These are phyloP conservation scores for Megastigmus dorsalis DNA, from an alignment of 2,888 invertebrate species.

Conservation along the genomic window DNA sequence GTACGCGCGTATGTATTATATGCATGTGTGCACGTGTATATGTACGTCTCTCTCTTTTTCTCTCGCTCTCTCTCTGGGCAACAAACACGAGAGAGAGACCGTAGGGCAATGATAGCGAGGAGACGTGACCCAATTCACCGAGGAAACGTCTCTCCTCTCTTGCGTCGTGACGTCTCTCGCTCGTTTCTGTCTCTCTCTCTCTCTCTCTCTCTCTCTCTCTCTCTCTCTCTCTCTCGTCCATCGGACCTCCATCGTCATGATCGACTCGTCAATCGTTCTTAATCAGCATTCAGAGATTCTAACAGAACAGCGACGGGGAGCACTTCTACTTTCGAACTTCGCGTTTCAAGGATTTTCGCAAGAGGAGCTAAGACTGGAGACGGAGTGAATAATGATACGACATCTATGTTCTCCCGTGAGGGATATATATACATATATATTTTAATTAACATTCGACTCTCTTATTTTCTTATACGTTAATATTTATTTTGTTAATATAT, in stretches of 20 bases:
- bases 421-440: constrained; percentile 23
- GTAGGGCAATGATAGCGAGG: too few species aligned
- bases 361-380: not conserved
- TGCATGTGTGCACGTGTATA: too few species aligned
- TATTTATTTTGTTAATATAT: too few species aligned
- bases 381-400: not conserved
- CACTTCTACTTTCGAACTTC: constrained; percentile 42
- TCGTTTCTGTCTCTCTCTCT: not conserved
- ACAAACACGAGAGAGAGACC: too few species aligned
- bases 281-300: constrained; percentile 44
- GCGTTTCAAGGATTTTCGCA: constrained; percentile 43
- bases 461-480: too few species aligned
- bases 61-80: too few species aligned
- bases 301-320: not conserved
- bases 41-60: too few species aligned
- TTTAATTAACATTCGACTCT: constrained; percentile 1
- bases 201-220: not conserved
- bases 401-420: not conserved
- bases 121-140: constrained; percentile 68
- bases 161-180: not conserved
- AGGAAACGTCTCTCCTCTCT: constrained; percentile 49
- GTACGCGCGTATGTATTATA: constrained; percentile 39
- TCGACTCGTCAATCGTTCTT: constrained; percentile 47
- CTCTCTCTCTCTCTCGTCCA: not conserved
- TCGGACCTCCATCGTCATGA: constrained; percentile 17